Base-by-base conservation (phyloP, 2,797 vertebrate species). In the Adelosebastes latens region DNA sequence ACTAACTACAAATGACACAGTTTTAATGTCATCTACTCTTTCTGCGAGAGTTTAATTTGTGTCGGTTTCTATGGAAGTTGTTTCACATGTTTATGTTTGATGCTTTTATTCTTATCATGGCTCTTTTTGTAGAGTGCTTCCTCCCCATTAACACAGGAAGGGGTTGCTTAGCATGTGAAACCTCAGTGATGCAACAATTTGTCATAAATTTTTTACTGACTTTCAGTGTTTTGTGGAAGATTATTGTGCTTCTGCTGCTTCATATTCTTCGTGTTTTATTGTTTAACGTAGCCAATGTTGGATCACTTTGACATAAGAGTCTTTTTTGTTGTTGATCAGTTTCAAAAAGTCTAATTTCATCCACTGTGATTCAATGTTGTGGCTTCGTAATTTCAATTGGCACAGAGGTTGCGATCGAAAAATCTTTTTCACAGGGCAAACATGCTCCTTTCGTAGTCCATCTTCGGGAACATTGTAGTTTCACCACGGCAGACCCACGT, bases 131-230 rank as follows among this genome's bases (percentile, higher is more conserved):
- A 25, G 32, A 74, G 32, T 61, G 66, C 71, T 86, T 86, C 84
- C 83, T 82, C 34, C 42, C 56, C 27, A 8, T 86, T 82, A 77
- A 77, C 76, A 88, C 89, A 93, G 91, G 89, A 94, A 93, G 81
- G 34, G 46, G 46, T 69, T 88, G 74, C 55, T 81, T 72, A 61
- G 77, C 88, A 88, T 85, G 75, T 88, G 79, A 91, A 91, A 90
- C 70, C 74, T 86, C 67, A 24, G 79, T 93, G 90, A 87, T 84
- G 86, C 81, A 92, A 86, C 72, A 49, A n/a, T 79, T 36, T 83
- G 61, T 79, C 29, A 75, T 14, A 75, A 80, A 29, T 53, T 66
- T 66, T 75, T 77, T 52, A 34, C n/a, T 18, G 10, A 63, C 22
- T 4, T 31, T 71, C 18, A n/a, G 13, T 58, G 5, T 62, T 71